A percentile compares a stretch with the other conserved stretches of the same genome.
Evolutionary conservation across 2,113 vertebrate species (phyloP).

Genomic region (Solenodon paradoxus): DNA sequence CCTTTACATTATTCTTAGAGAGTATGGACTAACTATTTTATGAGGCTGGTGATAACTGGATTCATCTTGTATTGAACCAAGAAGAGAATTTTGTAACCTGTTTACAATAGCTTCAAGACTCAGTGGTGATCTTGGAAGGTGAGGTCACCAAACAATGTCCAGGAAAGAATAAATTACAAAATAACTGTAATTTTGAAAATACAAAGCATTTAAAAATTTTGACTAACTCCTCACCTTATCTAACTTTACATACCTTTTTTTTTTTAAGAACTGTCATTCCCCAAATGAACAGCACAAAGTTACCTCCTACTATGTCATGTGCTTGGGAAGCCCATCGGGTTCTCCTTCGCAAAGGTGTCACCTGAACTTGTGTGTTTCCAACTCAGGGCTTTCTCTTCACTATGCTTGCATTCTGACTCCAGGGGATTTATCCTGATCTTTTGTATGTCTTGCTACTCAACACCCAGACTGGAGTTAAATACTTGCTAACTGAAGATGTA

Average conservation of each 20-base stretch:
- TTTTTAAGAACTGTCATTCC: background rate
- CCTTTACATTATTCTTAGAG: background rate
- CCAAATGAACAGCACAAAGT: background rate
- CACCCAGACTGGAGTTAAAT: background rate
- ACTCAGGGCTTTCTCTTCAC: no score
- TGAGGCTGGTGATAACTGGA: background rate
- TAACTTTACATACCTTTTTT: background rate
- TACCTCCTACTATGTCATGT: background rate
- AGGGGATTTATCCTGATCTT: background rate
- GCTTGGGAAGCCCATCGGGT: background rate
- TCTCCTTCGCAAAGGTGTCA: no score
- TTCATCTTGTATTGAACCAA: background rate
- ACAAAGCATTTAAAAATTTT: background rate
- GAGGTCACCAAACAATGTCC: background rate
- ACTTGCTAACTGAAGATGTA: background rate
- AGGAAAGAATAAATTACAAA: background rate
- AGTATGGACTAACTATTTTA: background rate
- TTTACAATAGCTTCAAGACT: background rate
- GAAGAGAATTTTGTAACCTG: background rate
- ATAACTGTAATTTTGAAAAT: background rate
- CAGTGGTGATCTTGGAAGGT: background rate
- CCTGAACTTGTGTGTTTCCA: no score
- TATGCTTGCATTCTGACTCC: background rate
- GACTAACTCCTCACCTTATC: background rate
- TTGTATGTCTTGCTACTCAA: background rate